Evolutionary conservation across 2,113 vertebrate genomes (phyloP).

Genomic region (Parus major): DNA sequence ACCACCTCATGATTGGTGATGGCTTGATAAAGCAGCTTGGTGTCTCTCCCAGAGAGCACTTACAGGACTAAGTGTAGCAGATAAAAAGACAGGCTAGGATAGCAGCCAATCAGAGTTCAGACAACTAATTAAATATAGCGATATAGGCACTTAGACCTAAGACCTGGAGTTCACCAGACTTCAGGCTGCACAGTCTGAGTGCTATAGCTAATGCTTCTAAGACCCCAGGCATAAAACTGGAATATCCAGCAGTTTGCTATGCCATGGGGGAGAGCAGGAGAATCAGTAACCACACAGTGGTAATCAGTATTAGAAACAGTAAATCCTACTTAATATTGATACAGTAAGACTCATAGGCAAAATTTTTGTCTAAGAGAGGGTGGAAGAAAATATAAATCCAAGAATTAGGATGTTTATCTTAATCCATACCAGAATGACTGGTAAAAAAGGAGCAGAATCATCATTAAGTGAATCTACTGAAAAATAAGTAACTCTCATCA

Average conservation of each 20-base stretch:
- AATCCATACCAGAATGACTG: neutral
- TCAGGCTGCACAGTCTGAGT: neutral
- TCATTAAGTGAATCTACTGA: neutral
- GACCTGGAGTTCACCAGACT: neutral
- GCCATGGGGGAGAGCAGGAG: neutral
- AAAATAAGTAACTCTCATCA: neutral
- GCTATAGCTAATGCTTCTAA: neutral
- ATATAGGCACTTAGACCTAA: neutral
- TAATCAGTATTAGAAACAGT: neutral
- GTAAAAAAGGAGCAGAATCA: neutral
- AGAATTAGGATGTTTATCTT: neutral
- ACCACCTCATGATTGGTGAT: neutral
- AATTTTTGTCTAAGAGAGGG: neutral
- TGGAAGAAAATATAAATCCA: neutral
- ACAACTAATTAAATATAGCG: neutral
- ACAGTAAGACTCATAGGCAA: neutral
- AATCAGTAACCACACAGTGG: neutral
- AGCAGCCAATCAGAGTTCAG: neutral
- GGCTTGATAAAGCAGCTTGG: neutral
- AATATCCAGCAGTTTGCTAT: neutral
- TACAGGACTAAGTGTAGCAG: neutral
- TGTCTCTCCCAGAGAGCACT: neutral
- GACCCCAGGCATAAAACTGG: neutral
- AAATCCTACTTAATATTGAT: neutral
- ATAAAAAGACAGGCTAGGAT: neutral